Percentiles rank a stretch among this genome's conserved stretches.
phyloP scores from a whole-genome alignment of 2,797 vertebrate species.

The Coendou prehensilis region DNA sequence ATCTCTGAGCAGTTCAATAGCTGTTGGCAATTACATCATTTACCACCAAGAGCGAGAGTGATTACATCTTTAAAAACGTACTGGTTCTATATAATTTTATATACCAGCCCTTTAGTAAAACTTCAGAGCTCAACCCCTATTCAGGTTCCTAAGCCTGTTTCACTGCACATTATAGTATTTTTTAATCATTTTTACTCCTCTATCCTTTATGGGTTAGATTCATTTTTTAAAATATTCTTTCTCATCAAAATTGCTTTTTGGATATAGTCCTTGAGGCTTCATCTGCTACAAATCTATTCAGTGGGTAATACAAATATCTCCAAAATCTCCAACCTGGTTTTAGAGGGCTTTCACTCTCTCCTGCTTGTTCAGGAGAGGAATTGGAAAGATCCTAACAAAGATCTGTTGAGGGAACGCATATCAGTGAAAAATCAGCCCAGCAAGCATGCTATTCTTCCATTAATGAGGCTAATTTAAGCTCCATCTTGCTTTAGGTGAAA shows the following conservation, averaged over 20 bases:
- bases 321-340: background rate
- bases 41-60: background rate
- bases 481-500: background rate
- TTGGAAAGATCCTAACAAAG: background rate
- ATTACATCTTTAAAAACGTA: background rate
- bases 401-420: background rate
- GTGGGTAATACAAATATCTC: background rate
- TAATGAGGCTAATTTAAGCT: background rate
- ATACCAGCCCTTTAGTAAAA: background rate
- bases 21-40: background rate
- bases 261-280: background rate
- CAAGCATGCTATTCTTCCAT: background rate
- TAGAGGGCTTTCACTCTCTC: background rate
- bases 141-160: background rate
- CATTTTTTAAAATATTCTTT: background rate
- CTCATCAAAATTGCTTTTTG: background rate
- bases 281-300: background rate
- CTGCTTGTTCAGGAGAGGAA: background rate
- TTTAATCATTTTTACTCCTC: background rate
- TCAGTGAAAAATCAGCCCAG: background rate
- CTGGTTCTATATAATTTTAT: background rate
- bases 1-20: background rate
- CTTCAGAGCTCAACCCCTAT: background rate
- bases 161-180: background rate
- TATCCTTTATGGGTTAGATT: background rate